Evolutionary conservation across 2,113 vertebrate genomes (phyloP).

Genomic region (Silurus asotus): DNA sequence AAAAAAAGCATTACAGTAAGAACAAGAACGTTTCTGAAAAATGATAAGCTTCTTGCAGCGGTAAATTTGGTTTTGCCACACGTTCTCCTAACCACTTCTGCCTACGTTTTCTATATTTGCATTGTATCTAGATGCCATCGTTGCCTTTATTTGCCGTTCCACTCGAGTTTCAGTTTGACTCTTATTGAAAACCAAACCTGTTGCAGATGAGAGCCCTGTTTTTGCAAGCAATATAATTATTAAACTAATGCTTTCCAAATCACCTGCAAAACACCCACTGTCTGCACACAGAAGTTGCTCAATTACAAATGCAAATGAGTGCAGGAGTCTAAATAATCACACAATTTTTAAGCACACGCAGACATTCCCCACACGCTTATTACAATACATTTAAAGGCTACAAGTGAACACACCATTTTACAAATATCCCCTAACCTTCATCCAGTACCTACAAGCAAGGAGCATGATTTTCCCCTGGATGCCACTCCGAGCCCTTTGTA

Average conservation of each 20-base stretch:
- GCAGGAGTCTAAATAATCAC: constrained; percentile 27
- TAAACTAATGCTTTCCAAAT: no score
- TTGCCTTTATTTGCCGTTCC: not conserved
- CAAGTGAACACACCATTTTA: constrained; percentile 58
- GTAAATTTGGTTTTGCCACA: not conserved
- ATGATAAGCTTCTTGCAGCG: not conserved
- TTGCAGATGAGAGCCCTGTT: not conserved
- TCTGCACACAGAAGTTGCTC: no score
- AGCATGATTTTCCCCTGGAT: constrained; percentile 58
- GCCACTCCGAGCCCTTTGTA: constrained; percentile 5
- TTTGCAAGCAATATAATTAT: no score
- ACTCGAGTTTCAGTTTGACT: constrained; percentile 1
- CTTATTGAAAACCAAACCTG: not conserved
- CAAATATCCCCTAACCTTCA: constrained; percentile 60
- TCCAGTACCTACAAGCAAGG: constrained; percentile 57
- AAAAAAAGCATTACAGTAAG: not conserved
- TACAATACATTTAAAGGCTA: constrained; percentile 61
- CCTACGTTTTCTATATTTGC: not conserved
- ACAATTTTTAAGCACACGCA: constrained; percentile 1
- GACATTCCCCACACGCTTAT: constrained; percentile 51
- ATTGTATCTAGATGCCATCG: not conserved
- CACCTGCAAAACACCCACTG: not conserved
- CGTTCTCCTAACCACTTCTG: not conserved
- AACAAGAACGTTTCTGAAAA: not conserved
- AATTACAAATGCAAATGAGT: not conserved